Base-by-base conservation (phyloP, 1,140 invertebrate genomes). In the Drosophila bifasciata region DNA sequence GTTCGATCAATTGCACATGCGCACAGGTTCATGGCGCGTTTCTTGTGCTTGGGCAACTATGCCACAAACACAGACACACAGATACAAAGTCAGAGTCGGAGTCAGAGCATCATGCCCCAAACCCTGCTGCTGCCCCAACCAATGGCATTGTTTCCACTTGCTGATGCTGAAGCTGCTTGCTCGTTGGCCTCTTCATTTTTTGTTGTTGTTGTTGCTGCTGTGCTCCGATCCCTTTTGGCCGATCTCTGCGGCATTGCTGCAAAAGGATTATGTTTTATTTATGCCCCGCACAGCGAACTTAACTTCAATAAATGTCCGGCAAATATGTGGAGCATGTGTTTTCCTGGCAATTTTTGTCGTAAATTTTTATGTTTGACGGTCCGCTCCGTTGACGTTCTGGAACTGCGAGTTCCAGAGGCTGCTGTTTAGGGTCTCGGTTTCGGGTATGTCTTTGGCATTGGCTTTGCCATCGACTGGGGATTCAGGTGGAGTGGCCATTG, bases 241-340 rank as follows among this genome's bases (percentile, higher is more conserved):
- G 70, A 79, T 79, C 70, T 44, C n/a, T 19, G 55, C 69, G 61
- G 69, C 74, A 79, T 64, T 59, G 50, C 63, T 39, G 74, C 55
- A 70, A 88, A 36, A 77, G 84, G 79, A 91, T 90, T 91, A 91
- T 91, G 89, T 91, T 91, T 91, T 91, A 91, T 91, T 91, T 91
- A 91, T 91, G 89, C 75, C 68, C 75, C 76, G 62, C 74, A 72
- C 69, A 76, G 76, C 79, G 76, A 91, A 91, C 86, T 91, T 91
- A 91, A 90, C 89, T 91, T 88, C 90, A 91, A 91, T 91, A 91
- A 91, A 91, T 91, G 89, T 91, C 89, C 86, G 77, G 83, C 89
- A 91, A 91, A 90, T 91, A 91, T 91, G 89, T 91, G 89, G 90
- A 91, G 89, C 89, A 91, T 91, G 89, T 91, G 89, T 91, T 91